Evolutionary conservation across 2,113 vertebrate genomes (phyloP), one percentile per base, ranked within the genome.

Genomic region (Terrapene triunguis): DNA sequence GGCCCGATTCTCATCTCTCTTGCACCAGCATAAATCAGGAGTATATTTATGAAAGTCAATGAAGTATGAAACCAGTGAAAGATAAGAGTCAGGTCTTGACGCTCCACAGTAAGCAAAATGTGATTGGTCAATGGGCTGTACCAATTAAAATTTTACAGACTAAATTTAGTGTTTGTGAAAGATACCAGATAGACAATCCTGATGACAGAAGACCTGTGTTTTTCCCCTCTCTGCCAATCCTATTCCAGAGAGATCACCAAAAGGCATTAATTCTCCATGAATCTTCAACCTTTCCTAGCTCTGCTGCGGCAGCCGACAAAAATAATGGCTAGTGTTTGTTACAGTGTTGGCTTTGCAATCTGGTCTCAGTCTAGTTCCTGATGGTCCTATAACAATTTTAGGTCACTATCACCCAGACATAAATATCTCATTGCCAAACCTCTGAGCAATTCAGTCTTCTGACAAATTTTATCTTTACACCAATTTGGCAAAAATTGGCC

Each of bases 241-340:
- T 62, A 42, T 86, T 88, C 96, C 89, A 83, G 84, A 81, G 90
- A 81, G 96, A 97, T 42, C 74, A 50, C 90, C 95, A 93, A 96
- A 96, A 92, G 82, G 82, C 57, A 91, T 6, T 1, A 1, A 84
- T 35, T 92, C 88, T 81, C 84, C 92, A 95, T 88, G 53, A 14
- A 29, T 0, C 5, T 80, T 54, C 89, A 86, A 29, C 81, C 87
- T 90, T 84, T 88, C 47, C 74, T 89, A 93, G 93, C 90, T 47
- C 44, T 27, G 12, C 74, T 47, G 88, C 90, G 82, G 53, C 65
- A 19, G 17, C 59, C 85, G 13, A 83, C 44, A 81, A 44, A 29
- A 74, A 69, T 21, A 48, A 29, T 13, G 78, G 44, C 65, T 50
- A 74, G 44, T 17, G 6, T 3, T 0, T 3, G 69, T 19, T 85